A percentile compares a stretch with the other conserved stretches of the same genome.
phyloP scores from a whole-genome alignment of 2,888 invertebrate species.

The Eupsilia transversa region DNA sequence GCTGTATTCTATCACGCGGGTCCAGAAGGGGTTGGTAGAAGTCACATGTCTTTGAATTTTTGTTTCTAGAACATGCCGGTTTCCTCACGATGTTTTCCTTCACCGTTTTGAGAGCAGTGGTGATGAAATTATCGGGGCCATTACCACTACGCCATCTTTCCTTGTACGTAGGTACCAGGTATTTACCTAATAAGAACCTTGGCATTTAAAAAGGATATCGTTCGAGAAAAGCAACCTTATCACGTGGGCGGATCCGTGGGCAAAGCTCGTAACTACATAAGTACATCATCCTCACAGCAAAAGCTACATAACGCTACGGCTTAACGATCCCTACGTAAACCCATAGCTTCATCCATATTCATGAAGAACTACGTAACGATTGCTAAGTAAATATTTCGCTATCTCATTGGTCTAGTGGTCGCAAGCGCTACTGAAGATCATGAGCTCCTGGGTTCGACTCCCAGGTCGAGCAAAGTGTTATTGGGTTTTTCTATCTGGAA shows the following conservation, averaged over 20 bases:
- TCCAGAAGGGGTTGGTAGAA: too few relatives aligned
- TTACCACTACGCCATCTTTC: too few relatives aligned
- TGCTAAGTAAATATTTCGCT: slow-evolving; percentile 29
- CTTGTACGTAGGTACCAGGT: too few relatives aligned
- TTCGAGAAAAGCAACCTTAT: slow-evolving; percentile 14
- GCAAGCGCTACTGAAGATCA: too few relatives aligned
- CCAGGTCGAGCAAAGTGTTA: background rate
- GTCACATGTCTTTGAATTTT: too few relatives aligned
- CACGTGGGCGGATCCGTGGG: background rate
- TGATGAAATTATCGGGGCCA: too few relatives aligned
- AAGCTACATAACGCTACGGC: slow-evolving; percentile 13
- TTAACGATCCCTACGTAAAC: slow-evolving; percentile 20
- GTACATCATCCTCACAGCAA: slow-evolving; percentile 7
- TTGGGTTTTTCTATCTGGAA: background rate
- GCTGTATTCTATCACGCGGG: too few relatives aligned
- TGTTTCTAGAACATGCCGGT: too few relatives aligned
- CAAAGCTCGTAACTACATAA: slow-evolving; percentile 2
- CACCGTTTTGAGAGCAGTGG: too few relatives aligned
- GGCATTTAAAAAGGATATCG: background rate
- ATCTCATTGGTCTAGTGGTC: background rate
- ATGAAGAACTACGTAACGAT: slow-evolving; percentile 20
- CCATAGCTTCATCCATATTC: slow-evolving; percentile 43
- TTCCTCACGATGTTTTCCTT: too few relatives aligned
- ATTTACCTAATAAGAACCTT: background rate
- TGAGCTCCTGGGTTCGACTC: background rate